Evolutionary conservation across 2,797 vertebrate species (phyloP).

Genomic region (Chrosomus eos): DNA sequence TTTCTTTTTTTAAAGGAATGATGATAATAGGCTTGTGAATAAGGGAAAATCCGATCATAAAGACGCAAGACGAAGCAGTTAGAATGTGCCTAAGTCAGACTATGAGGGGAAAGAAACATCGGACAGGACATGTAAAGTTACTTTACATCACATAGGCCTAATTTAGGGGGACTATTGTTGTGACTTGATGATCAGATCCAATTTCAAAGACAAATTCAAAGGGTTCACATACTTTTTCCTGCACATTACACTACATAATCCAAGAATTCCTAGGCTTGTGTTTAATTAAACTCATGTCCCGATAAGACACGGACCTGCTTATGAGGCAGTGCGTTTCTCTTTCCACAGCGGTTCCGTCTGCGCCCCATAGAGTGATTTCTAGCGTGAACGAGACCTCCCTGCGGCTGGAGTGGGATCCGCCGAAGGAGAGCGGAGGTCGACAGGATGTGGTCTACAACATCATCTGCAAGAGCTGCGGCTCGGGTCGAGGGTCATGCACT

Average conservation of each 20-base stretch:
- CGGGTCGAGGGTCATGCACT: slow-evolving; percentile 84
- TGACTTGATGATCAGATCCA: not conserved
- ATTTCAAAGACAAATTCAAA: not conserved
- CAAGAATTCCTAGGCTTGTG: not conserved
- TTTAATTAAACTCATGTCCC: slow-evolving; percentile 12
- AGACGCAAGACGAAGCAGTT: not conserved
- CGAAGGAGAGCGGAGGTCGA: slow-evolving; percentile 85
- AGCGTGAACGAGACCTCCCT: slow-evolving; percentile 95
- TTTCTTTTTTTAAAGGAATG: slow-evolving; percentile 49
- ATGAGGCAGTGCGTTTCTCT: slow-evolving; percentile 17
- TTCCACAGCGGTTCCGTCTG: slow-evolving; percentile 85
- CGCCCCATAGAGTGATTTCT: slow-evolving; percentile 89
- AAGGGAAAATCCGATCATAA: slow-evolving; percentile 50
- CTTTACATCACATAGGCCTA: not conserved
- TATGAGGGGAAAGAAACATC: not conserved
- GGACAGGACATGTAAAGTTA: not conserved
- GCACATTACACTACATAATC: not conserved
- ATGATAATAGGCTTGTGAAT: slow-evolving; percentile 49
- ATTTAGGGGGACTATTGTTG: not conserved
- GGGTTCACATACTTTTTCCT: not conserved
- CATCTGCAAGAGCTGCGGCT: slow-evolving; percentile 95
- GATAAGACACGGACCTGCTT: not conserved
- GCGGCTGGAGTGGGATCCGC: slow-evolving; percentile 87
- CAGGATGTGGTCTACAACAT: slow-evolving; percentile 95
- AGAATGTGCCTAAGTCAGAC: slow-evolving; percentile 30